Evolutionary conservation across 2,888 invertebrate species (phyloP).

Genomic region (Pollenia labialis): DNA sequence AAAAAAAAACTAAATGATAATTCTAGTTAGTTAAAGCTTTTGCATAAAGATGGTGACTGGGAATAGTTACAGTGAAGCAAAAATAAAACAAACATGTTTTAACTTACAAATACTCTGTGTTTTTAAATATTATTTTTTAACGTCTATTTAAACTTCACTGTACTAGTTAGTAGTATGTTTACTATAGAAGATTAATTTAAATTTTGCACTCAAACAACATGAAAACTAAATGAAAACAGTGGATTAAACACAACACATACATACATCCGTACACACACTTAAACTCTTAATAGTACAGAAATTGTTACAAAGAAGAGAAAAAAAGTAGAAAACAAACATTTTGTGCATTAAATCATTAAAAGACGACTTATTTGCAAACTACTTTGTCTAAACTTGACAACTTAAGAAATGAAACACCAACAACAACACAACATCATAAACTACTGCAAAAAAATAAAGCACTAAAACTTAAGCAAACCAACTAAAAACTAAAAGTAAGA

Average conservation of each 20-base stretch:
- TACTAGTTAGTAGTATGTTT: constrained; percentile 48
- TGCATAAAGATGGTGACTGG: constrained; percentile 26
- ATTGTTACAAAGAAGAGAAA: constrained; percentile 11
- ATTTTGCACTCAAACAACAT: constrained; percentile 71
- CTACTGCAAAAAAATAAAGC: constrained; percentile 25
- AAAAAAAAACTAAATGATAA: constrained; percentile 47
- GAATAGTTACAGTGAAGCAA: constrained; percentile 17
- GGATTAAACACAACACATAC: constrained; percentile 23
- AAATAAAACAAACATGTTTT: neutral
- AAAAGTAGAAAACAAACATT: constrained; percentile 52
- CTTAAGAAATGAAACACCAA: constrained; percentile 70
- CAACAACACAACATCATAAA: constrained; percentile 46
- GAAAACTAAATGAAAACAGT: constrained; percentile 68
- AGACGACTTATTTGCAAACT: constrained; percentile 74
- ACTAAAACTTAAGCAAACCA: constrained; percentile 40
- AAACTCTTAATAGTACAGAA: constrained; percentile 1
- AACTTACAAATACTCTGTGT: no score
- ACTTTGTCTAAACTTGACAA: constrained; percentile 74
- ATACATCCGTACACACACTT: neutral
- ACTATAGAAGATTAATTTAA: constrained; percentile 71
- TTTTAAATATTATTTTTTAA: no score
- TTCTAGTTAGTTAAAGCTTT: constrained; percentile 58
- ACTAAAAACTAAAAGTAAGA: constrained; percentile 61
- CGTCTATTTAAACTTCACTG: neutral
- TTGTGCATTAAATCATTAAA: constrained; percentile 73